Evolutionary conservation across 2,797 vertebrate genomes (phyloP).

Genomic region (Rhabdophis nuchalis): DNA sequence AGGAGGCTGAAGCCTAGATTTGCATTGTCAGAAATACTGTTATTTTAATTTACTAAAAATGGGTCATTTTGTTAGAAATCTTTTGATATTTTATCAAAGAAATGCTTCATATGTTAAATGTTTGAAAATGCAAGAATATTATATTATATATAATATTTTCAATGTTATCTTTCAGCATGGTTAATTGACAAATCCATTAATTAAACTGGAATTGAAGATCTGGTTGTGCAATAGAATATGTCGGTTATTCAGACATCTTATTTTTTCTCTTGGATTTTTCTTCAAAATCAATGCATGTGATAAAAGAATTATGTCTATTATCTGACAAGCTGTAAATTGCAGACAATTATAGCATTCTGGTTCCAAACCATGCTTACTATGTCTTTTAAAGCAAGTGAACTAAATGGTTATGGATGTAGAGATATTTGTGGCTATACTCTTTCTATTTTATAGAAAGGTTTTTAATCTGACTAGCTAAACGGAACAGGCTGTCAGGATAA

Average conservation of each 20-base stretch:
- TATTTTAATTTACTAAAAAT: not conserved
- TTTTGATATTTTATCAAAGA: not conserved
- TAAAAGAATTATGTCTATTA: not conserved
- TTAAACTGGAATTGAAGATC: not conserved
- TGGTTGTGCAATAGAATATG: not conserved
- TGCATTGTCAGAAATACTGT: not conserved
- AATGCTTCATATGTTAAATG: not conserved
- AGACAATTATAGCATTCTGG: not conserved
- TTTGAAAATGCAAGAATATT: not conserved
- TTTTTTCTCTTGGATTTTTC: not conserved
- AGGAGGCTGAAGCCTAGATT: not conserved
- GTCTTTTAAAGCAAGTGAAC: not conserved
- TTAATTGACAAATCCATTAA: not conserved
- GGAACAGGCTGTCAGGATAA: not conserved
- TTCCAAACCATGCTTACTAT: not conserved
- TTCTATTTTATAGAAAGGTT: not conserved
- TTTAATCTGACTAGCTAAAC: not conserved
- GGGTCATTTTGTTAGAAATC: not conserved
- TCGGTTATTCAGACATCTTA: not conserved
- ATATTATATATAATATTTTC: not conserved
- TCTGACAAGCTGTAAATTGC: not conserved
- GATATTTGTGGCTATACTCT: not conserved
- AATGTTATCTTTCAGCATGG: not conserved
- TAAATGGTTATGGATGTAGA: not conserved
- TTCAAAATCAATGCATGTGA: not conserved